Percentiles rank a stretch among this genome's conserved stretches.
Conservation (phyloP, 2,113 vertebrate species). For the Sander vitreus region DNA sequence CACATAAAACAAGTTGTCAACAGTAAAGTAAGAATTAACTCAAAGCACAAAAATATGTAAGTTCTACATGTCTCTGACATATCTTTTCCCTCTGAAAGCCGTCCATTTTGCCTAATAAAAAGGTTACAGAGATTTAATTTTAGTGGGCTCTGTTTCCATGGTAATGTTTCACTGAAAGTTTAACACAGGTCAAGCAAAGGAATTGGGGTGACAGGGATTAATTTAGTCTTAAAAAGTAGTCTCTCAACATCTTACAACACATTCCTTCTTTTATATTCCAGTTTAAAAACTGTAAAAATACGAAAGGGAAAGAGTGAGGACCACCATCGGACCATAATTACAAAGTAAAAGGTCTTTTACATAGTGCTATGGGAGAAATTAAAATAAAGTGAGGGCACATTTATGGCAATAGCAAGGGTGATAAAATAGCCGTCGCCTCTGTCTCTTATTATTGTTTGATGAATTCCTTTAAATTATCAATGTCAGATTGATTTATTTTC, state of each 20-base stretch:
- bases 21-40: neutral
- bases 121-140: neutral
- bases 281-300: neutral
- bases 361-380: neutral
- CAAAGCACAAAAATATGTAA: neutral
- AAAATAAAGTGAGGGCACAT: neutral
- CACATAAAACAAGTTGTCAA: neutral
- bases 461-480: neutral
- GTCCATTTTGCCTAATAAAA: neutral
- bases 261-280: neutral
- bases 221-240: conserved; percentile 25
- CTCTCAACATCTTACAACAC: neutral
- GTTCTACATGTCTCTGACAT: neutral
- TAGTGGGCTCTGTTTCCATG: conserved; percentile 46
- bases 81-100: neutral
- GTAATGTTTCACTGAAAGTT: conserved; percentile 21
- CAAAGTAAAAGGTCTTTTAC: conserved; percentile 1
- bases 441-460: neutral
- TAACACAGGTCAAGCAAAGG: neutral
- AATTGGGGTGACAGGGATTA: conserved; percentile 30
- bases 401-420: neutral
- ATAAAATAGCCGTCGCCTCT: neutral
- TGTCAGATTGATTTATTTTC: neutral
- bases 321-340: neutral
- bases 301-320: neutral